Evolutionary conservation across 64 coral and sea anemone genomes (phyloP), one percentile per base, ranked within the genome.

Genomic region (Hydrozoanthus tunicans): DNA sequence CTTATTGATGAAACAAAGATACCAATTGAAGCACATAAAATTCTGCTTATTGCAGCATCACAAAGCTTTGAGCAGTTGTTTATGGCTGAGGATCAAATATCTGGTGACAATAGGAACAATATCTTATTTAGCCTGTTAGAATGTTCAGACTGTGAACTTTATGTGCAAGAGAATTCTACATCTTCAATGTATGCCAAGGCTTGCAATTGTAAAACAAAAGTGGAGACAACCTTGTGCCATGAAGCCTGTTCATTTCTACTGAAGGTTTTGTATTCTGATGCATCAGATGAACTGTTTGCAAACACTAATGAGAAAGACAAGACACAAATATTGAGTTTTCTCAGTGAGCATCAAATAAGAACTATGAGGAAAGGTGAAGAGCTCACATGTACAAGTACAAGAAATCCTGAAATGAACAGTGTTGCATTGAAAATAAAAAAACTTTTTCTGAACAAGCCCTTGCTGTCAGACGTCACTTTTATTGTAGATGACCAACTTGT

Each of bases 161-260:
- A 7, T 23, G n/a, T 23, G 13, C 9, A 20, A 67, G 5, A 83
- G 23, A 53, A 74, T 23, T 62, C 15, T 61, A 73, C 4, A 26
- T 15, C 53, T 86, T 53, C 17, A 56, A 13, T 0, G 20, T 58
- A 27, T 62, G 7, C 23, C 25, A 80, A 60, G 56, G 23, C n/a
- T 51, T 88, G 69, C 74, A 9, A n/a, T 59, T 88, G 84, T 4
- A 88, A 88, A 14, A 57, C 12, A 1, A 88, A 43, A 73, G 84
- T 88, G 20, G 53, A 60, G 23, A 88, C 67, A 54, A 88, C 53
- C 4, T 52, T 88, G 20, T 88, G 84, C 68, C 55, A 69, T 15
- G 84, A 88, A 25, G 84, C 84, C 7, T 88, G 84, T 88, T 73
- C 69, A 43, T 88, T 88, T 88, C 5, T 74, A 5, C 13, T 88